Conservation (phyloP, 1,140 invertebrate species). For the Panagrolaimus sp. region DNA sequence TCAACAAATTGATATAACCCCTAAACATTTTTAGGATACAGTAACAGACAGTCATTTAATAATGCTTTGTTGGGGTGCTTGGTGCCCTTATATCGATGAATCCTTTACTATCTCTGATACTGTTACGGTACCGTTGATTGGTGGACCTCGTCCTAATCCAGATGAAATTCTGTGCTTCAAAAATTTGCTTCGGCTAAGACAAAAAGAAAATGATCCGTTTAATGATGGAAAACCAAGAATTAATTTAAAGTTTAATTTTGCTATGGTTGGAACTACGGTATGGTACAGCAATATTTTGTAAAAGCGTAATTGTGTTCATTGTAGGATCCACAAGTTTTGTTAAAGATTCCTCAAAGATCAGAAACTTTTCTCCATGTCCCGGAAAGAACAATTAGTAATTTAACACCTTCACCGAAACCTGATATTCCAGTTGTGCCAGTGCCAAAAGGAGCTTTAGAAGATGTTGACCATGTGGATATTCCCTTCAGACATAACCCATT, state of each 20-base stretch:
- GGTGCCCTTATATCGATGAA: conserved; percentile 27
- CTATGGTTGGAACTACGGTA: conserved; percentile 3
- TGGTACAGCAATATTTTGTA: background rate
- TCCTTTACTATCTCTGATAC: conserved; percentile 36
- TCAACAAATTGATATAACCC: too few species aligned
- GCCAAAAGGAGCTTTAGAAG: background rate
- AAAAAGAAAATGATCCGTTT: conserved; percentile 5
- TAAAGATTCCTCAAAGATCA: background rate
- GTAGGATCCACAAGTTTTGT: background rate
- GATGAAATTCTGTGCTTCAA: conserved; percentile 30
- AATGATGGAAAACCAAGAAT: conserved; percentile 3
- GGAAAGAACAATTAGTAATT: background rate
- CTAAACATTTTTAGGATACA: conserved; percentile 27
- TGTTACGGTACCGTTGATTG: conserved; percentile 34
- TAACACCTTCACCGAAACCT: background rate
- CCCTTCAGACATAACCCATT: too few species aligned
- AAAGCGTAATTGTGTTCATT: background rate
- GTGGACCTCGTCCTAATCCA: conserved; percentile 39
- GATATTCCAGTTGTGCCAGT: background rate
- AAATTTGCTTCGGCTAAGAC: conserved; percentile 21
- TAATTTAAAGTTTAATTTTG: background rate
- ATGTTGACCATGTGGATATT: too few species aligned
- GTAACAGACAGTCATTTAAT: conserved; percentile 26
- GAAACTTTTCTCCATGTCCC: background rate
- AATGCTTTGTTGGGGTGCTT: conserved; percentile 36